These are phyloP conservation scores for Poeciliopsis paucimaculata DNA, from an alignment of 2,797 vertebrate species.

Conservation along the genomic window DNA sequence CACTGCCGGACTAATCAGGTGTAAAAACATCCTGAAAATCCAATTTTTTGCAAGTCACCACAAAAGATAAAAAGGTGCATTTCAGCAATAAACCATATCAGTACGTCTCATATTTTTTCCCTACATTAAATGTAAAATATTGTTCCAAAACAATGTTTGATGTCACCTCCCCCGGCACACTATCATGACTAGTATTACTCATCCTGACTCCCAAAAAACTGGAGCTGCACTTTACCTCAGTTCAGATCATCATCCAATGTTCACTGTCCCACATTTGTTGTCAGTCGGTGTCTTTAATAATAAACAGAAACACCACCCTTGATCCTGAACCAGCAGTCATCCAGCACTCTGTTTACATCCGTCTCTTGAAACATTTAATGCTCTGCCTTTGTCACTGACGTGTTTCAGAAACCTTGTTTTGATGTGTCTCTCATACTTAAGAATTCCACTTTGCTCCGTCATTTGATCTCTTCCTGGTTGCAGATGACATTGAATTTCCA, in stretches of 20 bases:
- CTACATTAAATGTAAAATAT: background rate
- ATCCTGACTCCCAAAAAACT: conserved; percentile 37
- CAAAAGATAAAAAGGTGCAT: background rate
- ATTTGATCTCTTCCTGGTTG: conserved; percentile 9
- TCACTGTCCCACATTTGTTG: conserved; percentile 14
- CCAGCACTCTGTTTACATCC: conserved; percentile 16
- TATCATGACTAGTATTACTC: conserved; percentile 23
- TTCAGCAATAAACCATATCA: background rate
- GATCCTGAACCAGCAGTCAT: conserved; percentile 5
- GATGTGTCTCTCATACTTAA: conserved; percentile 24
- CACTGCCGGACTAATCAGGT: too few species aligned
- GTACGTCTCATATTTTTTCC: background rate
- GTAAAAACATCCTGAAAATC: too few species aligned
- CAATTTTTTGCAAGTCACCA: background rate
- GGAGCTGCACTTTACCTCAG: conserved; percentile 37
- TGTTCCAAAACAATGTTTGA: conserved; percentile 20
- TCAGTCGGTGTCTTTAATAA: conserved; percentile 10
- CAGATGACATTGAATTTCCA: conserved; percentile 43
- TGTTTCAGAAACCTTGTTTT: conserved; percentile 16
- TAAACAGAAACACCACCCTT: background rate
- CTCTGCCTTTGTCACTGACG: conserved; percentile 3
- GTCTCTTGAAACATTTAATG: conserved; percentile 10
- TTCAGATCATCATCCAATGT: conserved; percentile 21
- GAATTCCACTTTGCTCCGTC: conserved; percentile 16
- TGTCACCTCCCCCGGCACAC: background rate